Evolutionary conservation across 2,888 invertebrate species (phyloP).

Genomic region (Tortrix viridana): DNA sequence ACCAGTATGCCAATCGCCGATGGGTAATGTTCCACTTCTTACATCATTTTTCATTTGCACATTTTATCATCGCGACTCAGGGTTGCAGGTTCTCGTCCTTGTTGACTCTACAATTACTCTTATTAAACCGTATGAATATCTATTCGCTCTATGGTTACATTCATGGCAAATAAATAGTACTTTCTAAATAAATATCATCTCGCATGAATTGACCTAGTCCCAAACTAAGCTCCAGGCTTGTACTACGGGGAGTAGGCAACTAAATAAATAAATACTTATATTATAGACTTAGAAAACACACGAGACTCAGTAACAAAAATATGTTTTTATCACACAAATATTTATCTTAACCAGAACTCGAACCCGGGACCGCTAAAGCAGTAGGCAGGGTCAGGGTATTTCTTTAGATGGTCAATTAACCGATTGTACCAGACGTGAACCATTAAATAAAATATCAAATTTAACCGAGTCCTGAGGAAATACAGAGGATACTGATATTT

Average conservation of each 20-base stretch:
- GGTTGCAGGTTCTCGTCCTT: conserved; percentile 30
- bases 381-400: no score
- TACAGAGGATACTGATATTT: conserved; percentile 28
- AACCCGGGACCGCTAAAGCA: no score
- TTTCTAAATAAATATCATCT: no score
- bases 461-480: conserved; percentile 10
- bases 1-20: conserved; percentile 44
- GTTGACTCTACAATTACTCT: conserved; percentile 8
- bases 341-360: no score
- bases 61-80: conserved; percentile 29
- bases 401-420: conserved; percentile 13
- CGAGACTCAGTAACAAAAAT: no score
- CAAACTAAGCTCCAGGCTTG: no score
- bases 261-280: no score
- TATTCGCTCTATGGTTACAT: background rate
- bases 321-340: no score
- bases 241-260: no score
- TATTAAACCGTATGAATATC: conserved; percentile 1
- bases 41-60: conserved; percentile 42
- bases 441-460: conserved; percentile 17
- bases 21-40: conserved; percentile 51
- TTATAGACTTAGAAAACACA: no score
- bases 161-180: conserved; percentile 1
- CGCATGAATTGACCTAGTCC: no score
- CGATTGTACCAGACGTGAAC: conserved; percentile 14